Evolutionary conservation across 1,140 invertebrate genomes (phyloP), one percentile per base, ranked within the genome.

Genomic region (Hypothenemus hampei): DNA sequence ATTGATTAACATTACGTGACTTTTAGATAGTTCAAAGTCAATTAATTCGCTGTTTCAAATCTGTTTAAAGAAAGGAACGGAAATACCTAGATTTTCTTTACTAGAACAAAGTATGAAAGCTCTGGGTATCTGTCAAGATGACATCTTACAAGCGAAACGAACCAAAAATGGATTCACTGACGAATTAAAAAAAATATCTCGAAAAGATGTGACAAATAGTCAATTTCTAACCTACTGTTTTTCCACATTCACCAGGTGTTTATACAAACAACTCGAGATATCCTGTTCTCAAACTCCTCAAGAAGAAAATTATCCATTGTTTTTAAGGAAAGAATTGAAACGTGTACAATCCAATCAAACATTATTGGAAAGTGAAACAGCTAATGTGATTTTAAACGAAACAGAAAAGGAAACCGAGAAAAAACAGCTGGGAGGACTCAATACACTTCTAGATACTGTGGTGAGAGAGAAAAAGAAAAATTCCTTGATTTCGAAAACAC

Each of bases 21-120:
- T 40, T 50, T 19, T 41, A 50, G 47, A 41, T 23, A 20, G 26
- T 36, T 39, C 37, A 13, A 50, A 41, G 33, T 50, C 47, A 10
- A 39, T 22, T n/a, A 20, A 22, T 40, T 50, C 47, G 5, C 13
- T 50, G 11, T 18, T 22, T 11, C 4, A 20, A 22, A 23, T 11
- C 4, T 29, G 24, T 24, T n/a, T 5, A 41, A 50, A 18, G 11
- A 11, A 19, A 13, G 20, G 11, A 11, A 2, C 33, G 11, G 15
- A 11, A 6, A n/a, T 11, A 7, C 3, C 33, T 18, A 31, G 22
- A n/a, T n/a, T 39, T 6, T 21, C 13, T 5, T 13, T 41, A 16
- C n/a, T 26, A n/a, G 22, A 39, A 15, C 24, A 24, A 22, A 41
- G n/a, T 11, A 50, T 50, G 47, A 50, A 29, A 29, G n/a, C 29